Evolutionary conservation across 2,797 vertebrate species (phyloP).

Genomic region (Capromys pilorides): DNA sequence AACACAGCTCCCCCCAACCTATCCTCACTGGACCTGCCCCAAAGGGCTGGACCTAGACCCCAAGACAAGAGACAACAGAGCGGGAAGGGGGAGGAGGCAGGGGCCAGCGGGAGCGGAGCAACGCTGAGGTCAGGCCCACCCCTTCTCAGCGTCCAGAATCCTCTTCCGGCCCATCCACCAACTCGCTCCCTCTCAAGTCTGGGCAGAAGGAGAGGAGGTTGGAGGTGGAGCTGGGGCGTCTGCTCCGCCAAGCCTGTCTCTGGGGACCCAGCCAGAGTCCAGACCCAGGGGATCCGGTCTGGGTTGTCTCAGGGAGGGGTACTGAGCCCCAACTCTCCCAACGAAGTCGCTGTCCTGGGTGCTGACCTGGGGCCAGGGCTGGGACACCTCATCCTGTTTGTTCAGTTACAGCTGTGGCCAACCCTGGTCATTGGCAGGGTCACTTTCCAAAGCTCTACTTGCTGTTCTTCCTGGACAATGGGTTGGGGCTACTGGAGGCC

Average conservation of each 20-base stretch:
- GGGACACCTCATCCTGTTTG: neutral
- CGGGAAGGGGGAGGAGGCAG: neutral
- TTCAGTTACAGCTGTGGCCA: neutral
- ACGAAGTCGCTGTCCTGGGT: conserved; percentile 24
- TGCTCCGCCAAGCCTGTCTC: neutral
- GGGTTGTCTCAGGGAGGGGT: neutral
- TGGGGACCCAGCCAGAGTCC: neutral
- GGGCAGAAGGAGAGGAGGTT: neutral
- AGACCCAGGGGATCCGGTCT: neutral
- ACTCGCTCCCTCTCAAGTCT: neutral
- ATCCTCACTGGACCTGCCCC: neutral
- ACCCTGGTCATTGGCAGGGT: conserved; percentile 66
- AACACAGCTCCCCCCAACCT: neutral
- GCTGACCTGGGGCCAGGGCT: neutral
- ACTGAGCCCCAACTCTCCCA: neutral
- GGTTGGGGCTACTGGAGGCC: neutral
- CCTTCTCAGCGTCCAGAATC: conserved; percentile 10
- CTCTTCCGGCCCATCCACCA: neutral
- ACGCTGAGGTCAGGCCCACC: neutral
- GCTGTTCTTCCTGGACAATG: conserved; percentile 67
- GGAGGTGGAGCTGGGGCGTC: neutral
- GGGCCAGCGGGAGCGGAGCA: neutral
- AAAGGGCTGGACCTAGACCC: conserved; percentile 10
- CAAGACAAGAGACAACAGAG: neutral
- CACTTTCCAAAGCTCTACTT: conserved; percentile 75